Conservation (phyloP, 2,797 vertebrate species). For the Megaceryle alcyon region DNA sequence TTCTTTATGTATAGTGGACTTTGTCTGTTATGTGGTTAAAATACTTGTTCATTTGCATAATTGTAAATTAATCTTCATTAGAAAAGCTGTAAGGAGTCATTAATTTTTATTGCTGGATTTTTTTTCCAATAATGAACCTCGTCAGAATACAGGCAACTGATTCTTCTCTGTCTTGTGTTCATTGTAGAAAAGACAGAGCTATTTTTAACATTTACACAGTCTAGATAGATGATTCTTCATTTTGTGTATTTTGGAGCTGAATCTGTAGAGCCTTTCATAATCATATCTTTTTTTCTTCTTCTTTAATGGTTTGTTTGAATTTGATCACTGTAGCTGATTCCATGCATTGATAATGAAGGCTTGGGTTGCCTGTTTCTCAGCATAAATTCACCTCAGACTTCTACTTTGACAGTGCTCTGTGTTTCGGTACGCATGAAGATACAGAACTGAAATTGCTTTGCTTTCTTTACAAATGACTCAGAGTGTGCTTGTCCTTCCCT, state of each 20-base stretch:
- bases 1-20: neutral
- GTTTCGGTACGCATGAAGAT: constrained; percentile 76
- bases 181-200: constrained; percentile 79
- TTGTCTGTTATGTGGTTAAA: neutral
- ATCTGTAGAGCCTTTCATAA: constrained; percentile 79
- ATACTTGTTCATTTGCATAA: constrained; percentile 35
- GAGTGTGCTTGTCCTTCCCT: constrained; percentile 82
- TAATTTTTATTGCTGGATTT: constrained; percentile 63
- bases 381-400: constrained; percentile 82
- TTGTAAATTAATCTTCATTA: constrained; percentile 46
- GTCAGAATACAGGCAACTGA: constrained; percentile 72
- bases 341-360: constrained; percentile 83
- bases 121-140: constrained; percentile 36
- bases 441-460: constrained; percentile 82
- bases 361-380: constrained; percentile 80
- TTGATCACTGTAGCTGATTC: constrained; percentile 82
- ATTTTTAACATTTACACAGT: constrained; percentile 83
- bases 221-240: constrained; percentile 78
- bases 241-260: constrained; percentile 76
- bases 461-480: constrained; percentile 86
- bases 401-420: constrained; percentile 78
- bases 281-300: constrained; percentile 38
- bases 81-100: constrained; percentile 49
- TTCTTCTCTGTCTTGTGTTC: constrained; percentile 73
- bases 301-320: constrained; percentile 75